Conservation (phyloP, 2,797 vertebrate genomes). For the Hypotaenidia philippensis region DNA sequence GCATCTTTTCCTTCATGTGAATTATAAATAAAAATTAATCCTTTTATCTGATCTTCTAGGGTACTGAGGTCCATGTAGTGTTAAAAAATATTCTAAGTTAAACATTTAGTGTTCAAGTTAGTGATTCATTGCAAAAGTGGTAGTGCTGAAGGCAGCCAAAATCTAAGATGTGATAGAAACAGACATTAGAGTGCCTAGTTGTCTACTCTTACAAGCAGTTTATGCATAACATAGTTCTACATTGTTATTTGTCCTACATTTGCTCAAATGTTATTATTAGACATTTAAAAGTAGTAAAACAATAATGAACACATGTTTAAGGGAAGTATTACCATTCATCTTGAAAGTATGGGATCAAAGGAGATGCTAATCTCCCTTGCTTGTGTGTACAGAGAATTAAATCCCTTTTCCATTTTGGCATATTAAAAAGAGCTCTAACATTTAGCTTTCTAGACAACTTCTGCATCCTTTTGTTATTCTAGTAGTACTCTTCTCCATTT, state of each 20-base stretch:
- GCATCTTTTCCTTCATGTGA: not conserved
- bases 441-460: not conserved
- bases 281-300: not conserved
- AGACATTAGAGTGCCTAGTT: not conserved
- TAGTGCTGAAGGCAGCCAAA: not conserved
- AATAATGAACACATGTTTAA: not conserved
- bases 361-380: not conserved
- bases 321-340: not conserved
- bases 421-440: not conserved
- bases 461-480: not conserved
- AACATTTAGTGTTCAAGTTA: not conserved
- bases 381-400: not conserved
- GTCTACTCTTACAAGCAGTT: not conserved
- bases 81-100: not conserved
- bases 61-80: not conserved
- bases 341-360: not conserved
- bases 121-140: not conserved
- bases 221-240: not conserved
- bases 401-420: not conserved
- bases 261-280: not conserved
- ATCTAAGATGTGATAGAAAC: not conserved
- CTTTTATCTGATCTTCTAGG: not conserved
- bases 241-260: not conserved
- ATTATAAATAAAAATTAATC: not conserved
- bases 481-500: not conserved